A percentile compares a stretch with the other conserved stretches of the same genome.
Evolutionary conservation across 2,797 vertebrate genomes (phyloP).

Genomic region (Rachycentron canadum): DNA sequence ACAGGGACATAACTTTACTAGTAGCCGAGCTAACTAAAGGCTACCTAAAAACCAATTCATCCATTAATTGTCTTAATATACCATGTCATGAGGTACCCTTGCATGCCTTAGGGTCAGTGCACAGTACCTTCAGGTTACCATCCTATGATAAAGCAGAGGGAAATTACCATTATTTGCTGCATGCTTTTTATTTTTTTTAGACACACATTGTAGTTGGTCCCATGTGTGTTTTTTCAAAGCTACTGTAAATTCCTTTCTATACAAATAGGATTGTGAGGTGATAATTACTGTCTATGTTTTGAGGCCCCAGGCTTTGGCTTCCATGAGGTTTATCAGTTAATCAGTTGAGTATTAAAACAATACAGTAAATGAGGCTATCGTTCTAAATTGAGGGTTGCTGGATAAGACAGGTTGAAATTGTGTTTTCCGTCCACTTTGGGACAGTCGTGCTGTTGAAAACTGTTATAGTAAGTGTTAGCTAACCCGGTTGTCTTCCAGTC

Average conservation of each 20-base stretch:
- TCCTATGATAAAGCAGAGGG: not conserved
- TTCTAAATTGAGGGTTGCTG: not conserved
- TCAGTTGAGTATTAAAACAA: not conserved
- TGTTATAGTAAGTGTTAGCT: too few relatives aligned
- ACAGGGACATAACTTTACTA: not conserved
- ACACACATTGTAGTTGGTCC: not conserved
- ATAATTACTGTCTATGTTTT: not conserved
- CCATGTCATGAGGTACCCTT: not conserved
- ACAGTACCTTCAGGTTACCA: too few relatives aligned
- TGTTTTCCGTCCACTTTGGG: too few relatives aligned
- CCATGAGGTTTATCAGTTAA: not conserved
- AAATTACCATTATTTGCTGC: too few relatives aligned
- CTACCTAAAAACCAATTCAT: not conserved
- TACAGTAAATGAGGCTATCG: not conserved
- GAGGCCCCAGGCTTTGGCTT: not conserved
- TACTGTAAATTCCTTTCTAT: not conserved
- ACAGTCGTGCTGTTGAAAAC: too few relatives aligned
- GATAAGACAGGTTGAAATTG: not conserved
- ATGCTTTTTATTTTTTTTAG: too few relatives aligned
- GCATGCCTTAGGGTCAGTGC: not conserved
- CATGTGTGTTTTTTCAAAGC: not conserved
- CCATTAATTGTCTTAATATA: not conserved
- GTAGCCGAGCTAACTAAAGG: not conserved
- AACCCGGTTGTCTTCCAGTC: too few relatives aligned
- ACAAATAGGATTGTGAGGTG: not conserved